Percentiles rank a stretch among this genome's conserved stretches.
Evolutionary conservation across 1,140 invertebrate genomes (phyloP).

Genomic region (Grapholita molesta): DNA sequence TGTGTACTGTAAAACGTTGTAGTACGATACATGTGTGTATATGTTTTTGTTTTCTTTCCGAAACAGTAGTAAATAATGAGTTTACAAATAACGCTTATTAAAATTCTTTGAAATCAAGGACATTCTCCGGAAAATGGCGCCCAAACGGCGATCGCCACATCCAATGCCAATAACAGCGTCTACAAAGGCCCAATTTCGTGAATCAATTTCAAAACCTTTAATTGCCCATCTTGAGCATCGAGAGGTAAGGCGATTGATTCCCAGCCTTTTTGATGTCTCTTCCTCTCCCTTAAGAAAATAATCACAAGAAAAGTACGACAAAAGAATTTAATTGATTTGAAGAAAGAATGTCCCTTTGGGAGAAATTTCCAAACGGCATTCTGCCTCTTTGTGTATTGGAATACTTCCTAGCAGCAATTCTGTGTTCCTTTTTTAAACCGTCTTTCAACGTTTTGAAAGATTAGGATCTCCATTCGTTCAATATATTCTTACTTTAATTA

Average conservation of each 20-base stretch:
- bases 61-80: no score
- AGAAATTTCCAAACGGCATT: slow-evolving; percentile 10
- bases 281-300: slow-evolving; percentile 52
- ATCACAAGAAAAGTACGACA: slow-evolving; percentile 52
- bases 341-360: slow-evolving; percentile 43
- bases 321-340: slow-evolving; percentile 70
- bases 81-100: no score
- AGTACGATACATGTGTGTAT: no score
- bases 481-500: no score
- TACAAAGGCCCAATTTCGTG: slow-evolving; percentile 52
- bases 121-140: slow-evolving; percentile 18
- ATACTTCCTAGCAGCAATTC: neutral
- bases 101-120: neutral
- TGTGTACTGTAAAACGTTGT: no score
- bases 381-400: slow-evolving; percentile 6
- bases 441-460: neutral
- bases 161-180: slow-evolving; percentile 57
- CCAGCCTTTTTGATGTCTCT: slow-evolving; percentile 58
- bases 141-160: slow-evolving; percentile 33
- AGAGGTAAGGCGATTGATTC: slow-evolving; percentile 29
- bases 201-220: slow-evolving; percentile 72
- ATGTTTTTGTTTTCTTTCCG: no score
- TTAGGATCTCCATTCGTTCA: no score
- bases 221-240: slow-evolving; percentile 46
- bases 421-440: neutral